Evolutionary conservation across 2,797 vertebrate species (phyloP).

Genomic region (Gadopsis marmoratus): DNA sequence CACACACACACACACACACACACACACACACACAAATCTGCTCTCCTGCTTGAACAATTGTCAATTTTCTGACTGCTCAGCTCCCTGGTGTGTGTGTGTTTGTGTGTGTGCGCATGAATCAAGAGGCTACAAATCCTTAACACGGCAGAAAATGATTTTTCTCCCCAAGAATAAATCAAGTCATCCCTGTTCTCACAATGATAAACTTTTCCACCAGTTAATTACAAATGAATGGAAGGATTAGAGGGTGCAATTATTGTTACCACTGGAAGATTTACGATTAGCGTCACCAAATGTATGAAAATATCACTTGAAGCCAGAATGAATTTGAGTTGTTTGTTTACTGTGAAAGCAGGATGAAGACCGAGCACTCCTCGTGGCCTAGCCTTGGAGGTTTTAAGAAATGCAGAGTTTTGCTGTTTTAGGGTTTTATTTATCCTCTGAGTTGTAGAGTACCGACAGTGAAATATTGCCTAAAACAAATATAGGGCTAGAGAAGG

Average conservation of each 20-base stretch:
- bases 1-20: conserved; percentile 11
- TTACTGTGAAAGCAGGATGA: conserved; percentile 60
- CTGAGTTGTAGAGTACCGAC: conserved; percentile 24
- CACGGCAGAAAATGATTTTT: conserved; percentile 59
- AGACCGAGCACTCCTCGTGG: conserved; percentile 40
- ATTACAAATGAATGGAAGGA: conserved; percentile 78
- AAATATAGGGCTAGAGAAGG: conserved; percentile 26
- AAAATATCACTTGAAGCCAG: conserved; percentile 63
- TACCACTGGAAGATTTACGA: conserved; percentile 74
- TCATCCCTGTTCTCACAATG: conserved; percentile 53
- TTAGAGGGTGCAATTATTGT: conserved; percentile 77
- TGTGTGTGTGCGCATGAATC: neutral
- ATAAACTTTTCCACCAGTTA: conserved; percentile 76
- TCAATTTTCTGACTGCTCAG: conserved; percentile 63
- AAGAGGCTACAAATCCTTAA: conserved; percentile 63
- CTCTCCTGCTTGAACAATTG: conserved; percentile 51
- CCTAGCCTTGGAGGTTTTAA: conserved; percentile 51
- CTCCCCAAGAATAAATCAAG: conserved; percentile 59
- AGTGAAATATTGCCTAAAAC: conserved; percentile 20
- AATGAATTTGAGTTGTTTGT: conserved; percentile 68
- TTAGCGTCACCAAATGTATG: conserved; percentile 66
- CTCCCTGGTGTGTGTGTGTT: conserved; percentile 19
- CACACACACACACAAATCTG: conserved; percentile 60
- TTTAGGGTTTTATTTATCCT: conserved; percentile 44
- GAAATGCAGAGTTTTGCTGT: conserved; percentile 50